Evolutionary conservation across 2,113 vertebrate species (phyloP), one percentile per base, ranked within the genome.

Genomic region (Tympanuchus pallidicinctus): DNA sequence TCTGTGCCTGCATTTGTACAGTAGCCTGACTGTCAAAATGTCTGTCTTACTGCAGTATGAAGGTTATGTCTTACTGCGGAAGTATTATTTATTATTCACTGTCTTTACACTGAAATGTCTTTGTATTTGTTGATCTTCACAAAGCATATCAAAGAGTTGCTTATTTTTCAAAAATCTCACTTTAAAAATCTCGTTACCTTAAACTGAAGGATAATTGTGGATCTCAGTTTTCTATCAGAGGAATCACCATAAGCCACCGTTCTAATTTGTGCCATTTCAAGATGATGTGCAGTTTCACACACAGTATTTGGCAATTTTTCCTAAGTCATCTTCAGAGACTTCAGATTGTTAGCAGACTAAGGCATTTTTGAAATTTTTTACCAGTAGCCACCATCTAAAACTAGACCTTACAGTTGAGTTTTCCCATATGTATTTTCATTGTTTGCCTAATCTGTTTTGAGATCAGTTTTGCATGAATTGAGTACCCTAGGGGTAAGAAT

Each of bases 361-460:
- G 78, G 59, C 86, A 67, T 75, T 94, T 89, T 22, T 13, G n/a
- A 83, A 74, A 63, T 27, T 48, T 89, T 75, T 79, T 88, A 69
- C 79, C 75, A 80, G 38, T 96, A 92, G 79, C 92, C 85, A 86
- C 60, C 16, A 17, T 95, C 72, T 88, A 57, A 88, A 95, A 83
- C 85, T 40, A 86, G 69, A 78, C 13, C 71, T 69, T 88, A 72
- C 82, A 75, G 69, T 27, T 92, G 70, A 87, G 54, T 93, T 94
- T 90, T 84, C 90, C 77, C 57, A n/a, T 88, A 60, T 86, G 70
- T 75, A 71, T 94, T 95, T 93, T 88, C 90, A 90, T 95, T 94
- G 80, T 87, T 96, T 82, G 83, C 84, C 30, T 94, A 83, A 92
- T 95, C 75, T 94, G 85, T 86, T 93, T 77, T 77, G 91, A 88